Base-by-base conservation (phyloP, 2,113 vertebrate genomes). In the Platysternon megacephalum region DNA sequence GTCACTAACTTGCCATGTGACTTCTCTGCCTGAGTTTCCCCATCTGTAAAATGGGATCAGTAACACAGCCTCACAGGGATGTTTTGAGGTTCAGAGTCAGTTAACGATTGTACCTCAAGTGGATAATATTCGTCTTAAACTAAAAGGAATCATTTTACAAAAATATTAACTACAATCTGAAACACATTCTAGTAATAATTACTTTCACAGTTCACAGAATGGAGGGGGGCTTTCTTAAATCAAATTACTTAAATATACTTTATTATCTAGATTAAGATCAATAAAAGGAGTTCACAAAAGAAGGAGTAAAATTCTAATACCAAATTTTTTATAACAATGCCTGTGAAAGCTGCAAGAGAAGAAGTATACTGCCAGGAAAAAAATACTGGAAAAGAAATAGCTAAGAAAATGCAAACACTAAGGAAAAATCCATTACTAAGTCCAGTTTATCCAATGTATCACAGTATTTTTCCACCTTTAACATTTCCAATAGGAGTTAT, bases 371-470 rank as follows among this genome's bases (percentile, higher is more conserved):
- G 90, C 81, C 3, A 24, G 65, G 58, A 90, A 94, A 96, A 74
- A 56, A 28, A 87, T 86, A 80, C 80, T 87, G 91, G 81, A 80
- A 94, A 93, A 92, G n/a, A 91, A 94, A 53, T 48, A 94, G 58
- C 61, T 82, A 22, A 42, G 78, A 96, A 91, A 95, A 97, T 56
- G 32, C 68, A 94, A 94, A 95, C 87, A 94, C 17, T 87, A 87
- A 90, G 81, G 51, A 91, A 95, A 96, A 96, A 55, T 94, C 96
- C 97, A 94, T 95, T 95, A 90, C 78, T 81, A n/a, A 80, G 28
- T 93, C 89, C 68, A 35, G 86, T 90, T 96, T 95, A 86, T 94
- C 68, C 91, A 86, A 82, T 96, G 96, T 91, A 95, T 91, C 82
- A 79, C 29, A 88, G 80, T 56, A 88, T 93, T 94, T 90, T 91